Conservation (phyloP, 1,140 invertebrate genomes). For the Neodiprion lecontei region DNA sequence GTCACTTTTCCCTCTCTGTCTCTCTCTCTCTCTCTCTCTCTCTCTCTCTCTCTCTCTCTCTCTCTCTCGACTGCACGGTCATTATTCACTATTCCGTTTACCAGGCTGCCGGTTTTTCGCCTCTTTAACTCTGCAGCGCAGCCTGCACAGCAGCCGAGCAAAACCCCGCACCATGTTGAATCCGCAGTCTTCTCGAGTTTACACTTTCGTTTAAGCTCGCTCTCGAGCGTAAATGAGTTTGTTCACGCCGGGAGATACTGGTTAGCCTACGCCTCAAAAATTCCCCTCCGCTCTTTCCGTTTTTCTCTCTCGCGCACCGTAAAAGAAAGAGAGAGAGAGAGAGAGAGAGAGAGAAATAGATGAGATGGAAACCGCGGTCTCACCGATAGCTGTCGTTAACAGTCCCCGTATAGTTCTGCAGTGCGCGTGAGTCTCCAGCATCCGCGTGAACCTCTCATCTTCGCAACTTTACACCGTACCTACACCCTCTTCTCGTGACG, state of each 20-base stretch:
- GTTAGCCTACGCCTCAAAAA: slow-evolving; percentile 33
- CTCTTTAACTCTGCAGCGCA: neutral
- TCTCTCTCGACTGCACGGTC: too few species aligned
- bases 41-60: too few species aligned
- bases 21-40: too few species aligned
- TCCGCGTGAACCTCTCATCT: neutral
- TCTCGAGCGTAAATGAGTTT: slow-evolving; percentile 13
- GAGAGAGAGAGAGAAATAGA: neutral
- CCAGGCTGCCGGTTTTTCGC: too few species aligned
- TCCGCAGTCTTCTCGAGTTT: slow-evolving; percentile 19
- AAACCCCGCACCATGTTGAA: slow-evolving; percentile 27
- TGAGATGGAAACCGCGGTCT: neutral
- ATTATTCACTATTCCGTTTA: too few species aligned
- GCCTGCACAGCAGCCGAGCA: neutral
- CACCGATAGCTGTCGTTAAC: neutral
- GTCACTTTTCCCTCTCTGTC: too few species aligned
- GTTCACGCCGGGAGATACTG: slow-evolving; percentile 30
- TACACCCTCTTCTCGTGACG: slow-evolving; percentile 5
- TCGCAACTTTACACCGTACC: slow-evolving; percentile 25
- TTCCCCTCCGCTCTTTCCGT: neutral
- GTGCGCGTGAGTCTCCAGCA: neutral
- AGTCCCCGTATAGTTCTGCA: neutral
- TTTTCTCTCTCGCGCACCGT: neutral
- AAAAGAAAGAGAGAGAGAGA: neutral
- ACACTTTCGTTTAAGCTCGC: slow-evolving; percentile 11